Percentiles rank a stretch among this genome's conserved stretches.
These are phyloP conservation scores for Andrena minutula DNA, from an alignment of 2,888 invertebrate genomes.

Conservation along the genomic window DNA sequence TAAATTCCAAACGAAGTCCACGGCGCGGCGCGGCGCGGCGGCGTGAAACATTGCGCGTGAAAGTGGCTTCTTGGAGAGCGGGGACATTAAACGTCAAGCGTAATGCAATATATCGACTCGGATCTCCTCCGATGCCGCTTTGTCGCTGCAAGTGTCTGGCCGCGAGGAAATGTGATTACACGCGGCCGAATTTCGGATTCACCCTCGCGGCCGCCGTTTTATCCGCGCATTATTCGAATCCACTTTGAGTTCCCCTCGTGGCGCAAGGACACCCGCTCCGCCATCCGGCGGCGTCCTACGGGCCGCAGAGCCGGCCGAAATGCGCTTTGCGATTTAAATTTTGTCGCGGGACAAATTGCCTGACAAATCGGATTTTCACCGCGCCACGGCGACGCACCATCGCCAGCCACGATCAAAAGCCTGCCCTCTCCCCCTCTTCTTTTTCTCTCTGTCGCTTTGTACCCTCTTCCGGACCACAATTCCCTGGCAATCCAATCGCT, in stretches of 20 bases:
- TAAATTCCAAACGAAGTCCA: not conserved
- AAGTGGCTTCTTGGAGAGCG: constrained; percentile 10
- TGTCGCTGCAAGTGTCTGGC: constrained; percentile 69
- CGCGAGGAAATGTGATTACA: constrained; percentile 82
- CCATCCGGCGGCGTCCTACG: constrained; percentile 43
- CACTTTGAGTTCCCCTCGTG: constrained; percentile 76
- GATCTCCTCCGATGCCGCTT: constrained; percentile 39
- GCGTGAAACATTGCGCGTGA: constrained; percentile 38
- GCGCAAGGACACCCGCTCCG: constrained; percentile 79
- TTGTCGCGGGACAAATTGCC: constrained; percentile 83
- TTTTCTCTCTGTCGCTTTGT: constrained; percentile 51
- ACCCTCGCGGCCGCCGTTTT: constrained; percentile 80
- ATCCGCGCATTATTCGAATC: constrained; percentile 81
- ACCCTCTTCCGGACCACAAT: constrained; percentile 48
- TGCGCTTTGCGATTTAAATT: constrained; percentile 84
- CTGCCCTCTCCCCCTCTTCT: constrained; percentile 21
- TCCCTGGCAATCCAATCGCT: constrained; percentile 62
- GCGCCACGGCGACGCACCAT: constrained; percentile 60
- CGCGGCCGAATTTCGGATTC: constrained; percentile 81
- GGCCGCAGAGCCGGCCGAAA: constrained; percentile 58
- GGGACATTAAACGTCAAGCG: constrained; percentile 46
- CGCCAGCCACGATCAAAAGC: constrained; percentile 71
- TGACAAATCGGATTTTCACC: constrained; percentile 81
- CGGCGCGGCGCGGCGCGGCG: too few relatives aligned
- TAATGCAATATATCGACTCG: constrained; percentile 55